These are phyloP conservation scores for Pan troglodytes DNA, from an alignment of 2,113 vertebrate species.

Conservation along the genomic window NHGRI_mPanTro3-v2.1_pri NC_072398.2:84075001-84075500, in stretches of 20 bases:
- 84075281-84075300: background rate
- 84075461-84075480: no score
- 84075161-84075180: constrained; percentile 24
- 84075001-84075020: constrained; percentile 84
- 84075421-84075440: background rate
- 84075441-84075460: background rate
- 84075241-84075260: background rate
- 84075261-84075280: background rate
- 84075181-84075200: constrained; percentile 1
- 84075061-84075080: constrained; percentile 92
- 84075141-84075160: constrained; percentile 81
- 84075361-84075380: background rate
- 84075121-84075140: constrained; percentile 77
- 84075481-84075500: no score
- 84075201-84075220: background rate
- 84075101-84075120: constrained; percentile 92
- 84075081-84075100: constrained; percentile 89
- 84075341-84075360: background rate
- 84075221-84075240: background rate
- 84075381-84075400: background rate
- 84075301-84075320: background rate
- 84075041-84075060: constrained; percentile 93
- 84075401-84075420: background rate
- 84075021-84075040: constrained; percentile 85
- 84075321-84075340: background rate